Evolutionary conservation across 2,113 vertebrate species (phyloP).

Genomic region (Sylvietta virens): DNA sequence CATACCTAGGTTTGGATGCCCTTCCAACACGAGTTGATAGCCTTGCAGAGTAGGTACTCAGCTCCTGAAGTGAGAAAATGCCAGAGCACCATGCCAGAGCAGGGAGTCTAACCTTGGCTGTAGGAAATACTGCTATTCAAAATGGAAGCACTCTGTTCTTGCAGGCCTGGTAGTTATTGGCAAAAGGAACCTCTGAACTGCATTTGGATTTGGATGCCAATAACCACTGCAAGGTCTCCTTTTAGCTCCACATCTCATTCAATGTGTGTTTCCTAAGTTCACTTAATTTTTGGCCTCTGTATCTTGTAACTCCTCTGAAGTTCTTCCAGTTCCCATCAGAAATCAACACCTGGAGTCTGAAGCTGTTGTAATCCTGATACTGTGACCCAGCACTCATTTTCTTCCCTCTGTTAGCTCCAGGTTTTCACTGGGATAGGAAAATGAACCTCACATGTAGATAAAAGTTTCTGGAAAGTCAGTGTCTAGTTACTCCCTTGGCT

Average conservation of each 20-base stretch:
- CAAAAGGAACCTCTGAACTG: background rate
- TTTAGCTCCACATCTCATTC: background rate
- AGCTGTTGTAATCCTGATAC: background rate
- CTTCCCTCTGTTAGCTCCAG: background rate
- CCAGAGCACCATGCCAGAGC: background rate
- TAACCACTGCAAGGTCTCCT: background rate
- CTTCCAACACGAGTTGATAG: fast-evolving
- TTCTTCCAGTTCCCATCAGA: background rate
- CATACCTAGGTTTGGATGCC: background rate
- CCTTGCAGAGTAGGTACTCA: background rate
- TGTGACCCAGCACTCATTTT: background rate
- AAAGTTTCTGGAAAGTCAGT: constrained; percentile 2
- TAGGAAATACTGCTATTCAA: background rate
- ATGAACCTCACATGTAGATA: constrained; percentile 4
- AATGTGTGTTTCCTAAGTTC: background rate
- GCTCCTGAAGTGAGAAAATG: background rate
- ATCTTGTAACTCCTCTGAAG: background rate
- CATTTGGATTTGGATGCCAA: background rate
- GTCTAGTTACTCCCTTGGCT: background rate
- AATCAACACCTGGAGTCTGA: background rate
- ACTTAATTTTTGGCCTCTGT: background rate
- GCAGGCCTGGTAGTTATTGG: background rate
- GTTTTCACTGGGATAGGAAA: background rate
- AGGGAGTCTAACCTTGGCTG: background rate
- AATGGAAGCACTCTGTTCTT: background rate